Evolutionary conservation across 2,113 vertebrate genomes (phyloP).

Genomic region (Antennarius striatus): DNA sequence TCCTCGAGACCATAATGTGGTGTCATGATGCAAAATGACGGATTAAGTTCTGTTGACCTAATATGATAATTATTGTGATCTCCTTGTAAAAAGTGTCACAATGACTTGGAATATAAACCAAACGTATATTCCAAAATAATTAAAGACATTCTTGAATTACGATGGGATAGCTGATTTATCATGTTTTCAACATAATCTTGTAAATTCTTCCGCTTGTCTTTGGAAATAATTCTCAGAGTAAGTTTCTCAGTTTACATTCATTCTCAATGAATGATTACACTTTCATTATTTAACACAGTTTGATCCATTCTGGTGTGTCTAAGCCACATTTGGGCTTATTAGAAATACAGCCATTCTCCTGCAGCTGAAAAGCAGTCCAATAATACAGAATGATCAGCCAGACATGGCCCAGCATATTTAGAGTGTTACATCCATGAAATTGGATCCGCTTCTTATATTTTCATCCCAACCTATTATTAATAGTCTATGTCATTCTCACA

Average conservation of each 20-base stretch:
- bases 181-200: conserved; percentile 16
- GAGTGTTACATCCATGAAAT: conserved; percentile 76
- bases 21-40: too few relatives aligned
- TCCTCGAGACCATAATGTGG: too few relatives aligned
- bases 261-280: conserved; percentile 51
- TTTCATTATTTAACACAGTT: conserved; percentile 71
- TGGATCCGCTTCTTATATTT: conserved; percentile 69
- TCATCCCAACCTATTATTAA: conserved; percentile 68
- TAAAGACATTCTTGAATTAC: conserved; percentile 22
- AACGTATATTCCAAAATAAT: too few relatives aligned
- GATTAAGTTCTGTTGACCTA: too few relatives aligned
- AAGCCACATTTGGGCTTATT: conserved; percentile 72
- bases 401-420: conserved; percentile 66
- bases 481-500: conserved; percentile 65
- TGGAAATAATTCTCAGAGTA: conserved; percentile 63
- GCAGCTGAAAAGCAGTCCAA: conserved; percentile 57
- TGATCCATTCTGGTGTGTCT: conserved; percentile 60
- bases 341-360: conserved; percentile 61
- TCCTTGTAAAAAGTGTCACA: too few relatives aligned
- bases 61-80: too few relatives aligned
- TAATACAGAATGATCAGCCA: conserved; percentile 68
- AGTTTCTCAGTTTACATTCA: conserved; percentile 65
- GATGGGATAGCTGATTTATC: conserved; percentile 28
- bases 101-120: too few relatives aligned
- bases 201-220: conserved; percentile 31